phyloP scores from a whole-genome alignment of 2,113 vertebrate genomes.

The Urocitellus parryii region DNA sequence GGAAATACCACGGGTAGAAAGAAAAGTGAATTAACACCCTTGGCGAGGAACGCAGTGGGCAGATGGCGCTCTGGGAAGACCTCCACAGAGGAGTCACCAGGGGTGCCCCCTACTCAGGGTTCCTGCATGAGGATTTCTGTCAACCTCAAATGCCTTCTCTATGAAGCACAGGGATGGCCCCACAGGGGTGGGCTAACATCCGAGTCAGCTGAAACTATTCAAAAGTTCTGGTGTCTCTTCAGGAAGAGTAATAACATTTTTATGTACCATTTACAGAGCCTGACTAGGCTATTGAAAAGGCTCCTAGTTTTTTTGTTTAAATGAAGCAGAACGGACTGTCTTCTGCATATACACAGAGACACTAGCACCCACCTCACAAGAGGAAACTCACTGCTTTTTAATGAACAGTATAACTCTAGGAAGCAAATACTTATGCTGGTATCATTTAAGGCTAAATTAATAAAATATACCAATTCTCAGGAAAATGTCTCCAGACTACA shows the following conservation, averaged over 20 bases:
- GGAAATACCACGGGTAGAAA: not conserved
- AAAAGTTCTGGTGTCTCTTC: not conserved
- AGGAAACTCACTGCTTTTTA: not conserved
- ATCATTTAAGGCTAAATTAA: not conserved
- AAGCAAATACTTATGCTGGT: not conserved
- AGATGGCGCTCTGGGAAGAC: not conserved
- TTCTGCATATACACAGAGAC: not conserved
- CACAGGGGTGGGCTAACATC: not conserved
- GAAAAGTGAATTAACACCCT: not conserved
- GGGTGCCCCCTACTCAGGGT: not conserved
- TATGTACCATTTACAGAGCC: not conserved
- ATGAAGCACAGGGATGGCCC: not conserved
- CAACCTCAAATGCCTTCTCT: not conserved
- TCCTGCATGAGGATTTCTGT: not conserved
- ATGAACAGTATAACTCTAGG: not conserved
- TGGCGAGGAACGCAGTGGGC: not conserved
- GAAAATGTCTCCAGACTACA: not conserved
- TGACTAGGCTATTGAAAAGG: not conserved
- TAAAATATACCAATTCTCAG: not conserved
- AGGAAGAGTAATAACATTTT: not conserved
- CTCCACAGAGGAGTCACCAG: not conserved
- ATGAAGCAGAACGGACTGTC: not conserved
- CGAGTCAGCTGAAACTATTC: not conserved
- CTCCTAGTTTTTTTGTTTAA: not conserved
- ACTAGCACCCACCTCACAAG: not conserved